Base-by-base conservation (phyloP, 2,888 invertebrate species). In the Masnerella sp. region DNA sequence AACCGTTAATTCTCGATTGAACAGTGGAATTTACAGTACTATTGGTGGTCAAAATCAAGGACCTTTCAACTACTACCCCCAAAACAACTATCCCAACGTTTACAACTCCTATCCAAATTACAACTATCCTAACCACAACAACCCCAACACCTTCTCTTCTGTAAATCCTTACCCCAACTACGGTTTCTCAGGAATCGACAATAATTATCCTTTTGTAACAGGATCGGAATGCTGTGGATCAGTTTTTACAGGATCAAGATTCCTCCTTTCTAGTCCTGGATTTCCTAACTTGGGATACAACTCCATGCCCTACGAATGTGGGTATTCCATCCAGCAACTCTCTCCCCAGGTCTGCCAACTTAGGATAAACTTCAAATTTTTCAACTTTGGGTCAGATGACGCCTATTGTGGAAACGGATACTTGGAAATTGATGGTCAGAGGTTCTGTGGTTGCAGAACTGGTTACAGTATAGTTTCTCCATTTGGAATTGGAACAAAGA, bases 361-460 rank as follows among this genome's bases (percentile, higher is more conserved):
- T 1, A 86, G 90, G 38, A 85, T 92, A 1, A 87, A 88, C 45
- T 89, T 91, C 58, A 88, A 88, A 56, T 91, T 88, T 78, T 91
- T 91, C 73, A 89, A 89, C 77, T 83, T 90, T 28, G 91, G 90
- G 0, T 74, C 68, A 0, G 83, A 85, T 1, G 82, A 84, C 42
- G 77, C 77, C 18, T 80, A 80, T 14, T 91, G 91, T 72, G 79
- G 79, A 0, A 86, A 88, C 9, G 90, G 90, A 5, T 90, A 88
- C 77, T 75, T 92, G 1, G 89, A 91, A 81, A 87, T 92, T 28
- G 91, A 91, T 77, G 90, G 89, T 0, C 89, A 89, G 78, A 85
- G 88, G 9, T 87, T 90, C 47, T 91, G 91, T 78, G 91, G 91
- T 0, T 92, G 91, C 77, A 88, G 88, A 51, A 89, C 88, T 2